These are phyloP conservation scores for Uria aalge DNA, from an alignment of 2,113 vertebrate species.

Conservation along the genomic window DNA sequence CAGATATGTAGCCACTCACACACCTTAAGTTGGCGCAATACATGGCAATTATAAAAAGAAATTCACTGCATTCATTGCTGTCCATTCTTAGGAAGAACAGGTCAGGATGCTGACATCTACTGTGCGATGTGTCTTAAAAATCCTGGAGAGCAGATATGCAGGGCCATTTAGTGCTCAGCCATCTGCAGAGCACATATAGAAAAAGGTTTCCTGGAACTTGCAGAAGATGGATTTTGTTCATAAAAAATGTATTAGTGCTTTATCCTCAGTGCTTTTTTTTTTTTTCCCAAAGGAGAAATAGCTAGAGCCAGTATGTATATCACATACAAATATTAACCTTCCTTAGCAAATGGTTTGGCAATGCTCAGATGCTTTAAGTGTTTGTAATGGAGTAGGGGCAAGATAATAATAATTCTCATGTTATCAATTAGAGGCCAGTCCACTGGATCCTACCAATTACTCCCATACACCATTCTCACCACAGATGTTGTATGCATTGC, in stretches of 20 bases:
- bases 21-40: background rate
- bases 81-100: background rate
- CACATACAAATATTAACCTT: background rate
- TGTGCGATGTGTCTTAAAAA: background rate
- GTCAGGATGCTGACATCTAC: background rate
- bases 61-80: background rate
- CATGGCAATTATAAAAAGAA: background rate
- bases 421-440: background rate
- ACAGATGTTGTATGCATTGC: background rate
- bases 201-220: background rate
- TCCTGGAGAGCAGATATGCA: background rate
- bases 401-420: background rate
- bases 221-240: background rate
- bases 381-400: background rate
- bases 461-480: background rate
- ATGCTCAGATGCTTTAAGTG: background rate
- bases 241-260: background rate
- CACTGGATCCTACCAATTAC: background rate
- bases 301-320: background rate
- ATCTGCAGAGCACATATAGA: background rate
- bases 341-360: background rate
- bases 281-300: slow-evolving; percentile 1
- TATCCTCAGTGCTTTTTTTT: slow-evolving; percentile 13
- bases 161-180: background rate
- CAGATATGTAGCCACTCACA: background rate